Base-by-base conservation (phyloP, 2,797 vertebrate genomes). In the Microchirus variegatus region DNA sequence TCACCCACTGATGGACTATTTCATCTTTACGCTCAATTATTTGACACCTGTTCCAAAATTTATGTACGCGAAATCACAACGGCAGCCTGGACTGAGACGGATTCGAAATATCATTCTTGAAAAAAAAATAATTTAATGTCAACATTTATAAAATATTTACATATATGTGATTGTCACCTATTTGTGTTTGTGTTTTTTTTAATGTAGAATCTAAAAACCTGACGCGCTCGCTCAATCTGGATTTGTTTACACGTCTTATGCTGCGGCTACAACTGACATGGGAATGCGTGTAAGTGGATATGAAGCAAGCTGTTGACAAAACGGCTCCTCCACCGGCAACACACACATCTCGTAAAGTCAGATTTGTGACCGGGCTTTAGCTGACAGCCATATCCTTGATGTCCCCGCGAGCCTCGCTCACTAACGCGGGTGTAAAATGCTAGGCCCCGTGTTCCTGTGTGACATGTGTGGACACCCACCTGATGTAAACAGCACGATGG, bases 401-500 rank as follows among this genome's bases (percentile, higher is more conserved):
- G 72, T 15, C 57, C 65, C 35, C 40, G 49, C 57, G 63, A 70
- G 69, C 47, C 50, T 63, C 54, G 52, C 55, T 66, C 58, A 18
- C 15, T 42, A 64, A 63, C 69, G 63, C 54, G 26, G 55, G 52
- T 63, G 59, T 48, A 31, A 67, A 42, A 67, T 3, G 3, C 63
- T 71, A 84, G 85, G 86, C 89, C 87, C 78, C 63, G 38, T 78
- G 67, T 71, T 67, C 47, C 57, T 70, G 3, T 63, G 70, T 63
- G 71, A 75, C 74, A 80, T 69, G 81, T 72, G 72, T 62, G 70
- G 78, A 76, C 81, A 94, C 95, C 95, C 93, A 99, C 96, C 97
- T 96, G 97, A 96, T 80, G 97, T 98, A 83, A 99, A 99, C 79
- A 99, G 95, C 85, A 97, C 97, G 93, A 99, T 98, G 92, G 97